phyloP scores from a whole-genome alignment of 2,888 invertebrate genomes.

The Nephrotoma flavescens region DNA sequence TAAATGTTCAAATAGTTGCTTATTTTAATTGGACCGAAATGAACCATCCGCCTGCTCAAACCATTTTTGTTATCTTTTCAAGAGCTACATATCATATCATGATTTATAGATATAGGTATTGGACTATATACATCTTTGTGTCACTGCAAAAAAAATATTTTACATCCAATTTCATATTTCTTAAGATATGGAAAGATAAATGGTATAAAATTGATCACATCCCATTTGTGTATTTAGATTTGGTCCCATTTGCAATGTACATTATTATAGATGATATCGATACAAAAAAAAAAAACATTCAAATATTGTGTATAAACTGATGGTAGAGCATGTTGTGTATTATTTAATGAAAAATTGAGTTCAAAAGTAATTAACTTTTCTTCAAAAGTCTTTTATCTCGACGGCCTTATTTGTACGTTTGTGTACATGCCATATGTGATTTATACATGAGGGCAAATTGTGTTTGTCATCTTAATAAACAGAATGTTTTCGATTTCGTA shows the following conservation, averaged over 20 bases:
- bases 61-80: no score
- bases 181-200: not conserved
- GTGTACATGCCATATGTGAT: not conserved
- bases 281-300: not conserved
- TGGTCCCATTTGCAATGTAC: not conserved
- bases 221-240: not conserved
- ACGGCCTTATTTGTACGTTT: not conserved
- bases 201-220: not conserved
- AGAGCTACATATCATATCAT: no score
- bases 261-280: not conserved
- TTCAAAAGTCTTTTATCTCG: not conserved
- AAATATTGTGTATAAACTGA: not conserved
- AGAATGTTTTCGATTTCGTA: no score
- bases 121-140: no score
- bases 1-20: no score
- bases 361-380: not conserved
- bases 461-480: not conserved
- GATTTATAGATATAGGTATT: no score
- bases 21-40: no score
- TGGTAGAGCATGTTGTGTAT: not conserved
- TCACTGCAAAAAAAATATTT: no score
- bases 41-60: no score
- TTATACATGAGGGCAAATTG: not conserved
- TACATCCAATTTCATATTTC: not conserved
- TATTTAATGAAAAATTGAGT: not conserved